phyloP scores from a whole-genome alignment of 2,797 vertebrate species.

The Esox lucius region DNA sequence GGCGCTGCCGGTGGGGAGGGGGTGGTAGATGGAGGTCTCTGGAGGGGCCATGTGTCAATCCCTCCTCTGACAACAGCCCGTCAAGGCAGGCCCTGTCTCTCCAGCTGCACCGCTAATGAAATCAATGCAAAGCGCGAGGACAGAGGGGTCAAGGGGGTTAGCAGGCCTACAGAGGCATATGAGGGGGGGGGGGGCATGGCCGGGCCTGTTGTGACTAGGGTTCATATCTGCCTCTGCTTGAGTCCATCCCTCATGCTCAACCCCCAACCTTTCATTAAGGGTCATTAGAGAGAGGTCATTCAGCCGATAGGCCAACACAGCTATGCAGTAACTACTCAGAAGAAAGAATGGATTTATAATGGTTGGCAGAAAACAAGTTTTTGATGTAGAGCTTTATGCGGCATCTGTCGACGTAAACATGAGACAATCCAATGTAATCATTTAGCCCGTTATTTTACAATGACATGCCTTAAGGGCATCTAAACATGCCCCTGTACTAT shows the following conservation, averaged over 20 bases:
- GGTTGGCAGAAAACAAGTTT: not conserved
- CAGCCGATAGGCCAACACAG: slow-evolving; percentile 40
- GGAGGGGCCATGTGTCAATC: slow-evolving; percentile 1
- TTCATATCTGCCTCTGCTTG: not conserved
- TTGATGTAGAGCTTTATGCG: not conserved
- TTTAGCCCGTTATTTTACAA: not conserved
- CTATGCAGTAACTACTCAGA: not conserved
- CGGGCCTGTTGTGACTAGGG: not conserved
- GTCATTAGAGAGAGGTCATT: slow-evolving; percentile 59
- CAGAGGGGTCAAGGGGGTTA: not conserved
- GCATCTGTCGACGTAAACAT: not conserved
- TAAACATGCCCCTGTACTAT: not conserved
- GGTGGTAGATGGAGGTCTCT: slow-evolving; percentile 20
- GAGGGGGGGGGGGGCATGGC: not conserved
- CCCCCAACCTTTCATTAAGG: slow-evolving; percentile 41
- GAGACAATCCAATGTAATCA: not conserved
- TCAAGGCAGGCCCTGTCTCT: slow-evolving; percentile 4
- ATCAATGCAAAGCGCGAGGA: slow-evolving; percentile 1
- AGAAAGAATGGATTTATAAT: not conserved
- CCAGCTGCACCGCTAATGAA: slow-evolving; percentile 13
- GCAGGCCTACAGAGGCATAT: not conserved
- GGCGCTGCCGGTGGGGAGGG: slow-evolving; percentile 22
- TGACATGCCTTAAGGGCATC: too few relatives aligned
- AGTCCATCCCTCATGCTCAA: not conserved
- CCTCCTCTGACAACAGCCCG: slow-evolving; percentile 8